These are phyloP conservation scores for Lamprotornis superbus DNA, from an alignment of 2,113 vertebrate genomes.

Conservation along the genomic window DNA sequence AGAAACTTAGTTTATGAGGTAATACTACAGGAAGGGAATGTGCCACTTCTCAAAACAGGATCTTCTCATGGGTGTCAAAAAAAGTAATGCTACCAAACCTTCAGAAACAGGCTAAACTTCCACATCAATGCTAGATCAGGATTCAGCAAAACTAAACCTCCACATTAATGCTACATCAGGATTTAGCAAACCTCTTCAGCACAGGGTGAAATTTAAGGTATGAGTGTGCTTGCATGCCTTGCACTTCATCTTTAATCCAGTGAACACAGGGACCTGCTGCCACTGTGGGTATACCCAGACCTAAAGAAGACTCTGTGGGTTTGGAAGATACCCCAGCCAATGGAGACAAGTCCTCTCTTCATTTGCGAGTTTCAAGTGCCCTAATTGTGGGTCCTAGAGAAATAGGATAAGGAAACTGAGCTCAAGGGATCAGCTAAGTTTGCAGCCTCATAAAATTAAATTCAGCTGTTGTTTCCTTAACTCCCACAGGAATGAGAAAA, in stretches of 20 bases:
- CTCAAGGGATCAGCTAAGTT: neutral
- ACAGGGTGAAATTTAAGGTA: neutral
- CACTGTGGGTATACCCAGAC: neutral
- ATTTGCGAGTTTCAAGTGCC: neutral
- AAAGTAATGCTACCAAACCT: neutral
- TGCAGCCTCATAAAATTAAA: neutral
- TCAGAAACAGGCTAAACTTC: neutral
- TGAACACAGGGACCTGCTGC: neutral
- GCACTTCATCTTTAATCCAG: neutral
- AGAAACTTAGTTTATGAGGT: neutral
- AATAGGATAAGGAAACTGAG: neutral
- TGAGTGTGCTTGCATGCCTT: neutral
- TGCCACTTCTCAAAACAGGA: neutral
- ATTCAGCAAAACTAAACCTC: neutral
- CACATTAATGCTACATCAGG: neutral
- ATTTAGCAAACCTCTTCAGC: neutral
- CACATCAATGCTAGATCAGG: neutral
- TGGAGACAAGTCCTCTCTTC: neutral
- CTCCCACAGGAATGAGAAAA: neutral
- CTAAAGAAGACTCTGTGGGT: neutral
- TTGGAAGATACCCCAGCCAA: neutral
- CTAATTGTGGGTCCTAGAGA: neutral
- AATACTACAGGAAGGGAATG: neutral
- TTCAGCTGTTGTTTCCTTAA: neutral
- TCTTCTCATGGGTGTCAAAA: neutral